phyloP scores from a whole-genome alignment of 2,888 invertebrate genomes.

The Seira musarum region DNA sequence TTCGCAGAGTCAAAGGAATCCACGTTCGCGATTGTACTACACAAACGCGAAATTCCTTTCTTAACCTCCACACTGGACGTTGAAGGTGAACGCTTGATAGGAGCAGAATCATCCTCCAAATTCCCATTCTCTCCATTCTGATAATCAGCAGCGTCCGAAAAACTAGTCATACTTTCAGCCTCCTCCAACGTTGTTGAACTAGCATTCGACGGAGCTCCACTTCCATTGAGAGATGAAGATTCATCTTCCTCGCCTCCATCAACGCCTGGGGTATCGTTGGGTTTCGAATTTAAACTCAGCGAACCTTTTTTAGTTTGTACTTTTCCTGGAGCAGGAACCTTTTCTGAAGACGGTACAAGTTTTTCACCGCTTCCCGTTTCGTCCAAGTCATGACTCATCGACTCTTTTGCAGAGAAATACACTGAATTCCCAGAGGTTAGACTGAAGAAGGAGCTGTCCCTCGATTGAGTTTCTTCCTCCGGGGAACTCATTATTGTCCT shows the following conservation, averaged over 20 bases:
- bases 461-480: conserved; percentile 34
- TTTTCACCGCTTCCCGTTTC: conserved; percentile 24
- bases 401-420: conserved; percentile 64
- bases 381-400: conserved; percentile 20
- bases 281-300: too few relatives aligned
- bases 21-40: conserved; percentile 64
- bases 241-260: conserved; percentile 14
- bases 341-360: neutral
- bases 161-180: conserved; percentile 56
- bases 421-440: conserved; percentile 64
- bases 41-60: conserved; percentile 63
- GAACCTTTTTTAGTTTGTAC: neutral
- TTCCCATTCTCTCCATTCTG: conserved; percentile 7
- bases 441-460: conserved; percentile 64
- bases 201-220: neutral
- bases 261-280: too few relatives aligned
- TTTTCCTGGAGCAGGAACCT: neutral
- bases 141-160: conserved; percentile 48
- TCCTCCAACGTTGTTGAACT: conserved; percentile 62
- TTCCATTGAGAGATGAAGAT: neutral
- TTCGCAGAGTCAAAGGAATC: conserved; percentile 58
- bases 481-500: conserved; percentile 42
- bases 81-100: conserved; percentile 20
- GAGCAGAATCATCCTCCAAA: conserved; percentile 17
- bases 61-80: conserved; percentile 53